Conservation (phyloP, 2,113 vertebrate species). For the Scophthalmus maximus region DNA sequence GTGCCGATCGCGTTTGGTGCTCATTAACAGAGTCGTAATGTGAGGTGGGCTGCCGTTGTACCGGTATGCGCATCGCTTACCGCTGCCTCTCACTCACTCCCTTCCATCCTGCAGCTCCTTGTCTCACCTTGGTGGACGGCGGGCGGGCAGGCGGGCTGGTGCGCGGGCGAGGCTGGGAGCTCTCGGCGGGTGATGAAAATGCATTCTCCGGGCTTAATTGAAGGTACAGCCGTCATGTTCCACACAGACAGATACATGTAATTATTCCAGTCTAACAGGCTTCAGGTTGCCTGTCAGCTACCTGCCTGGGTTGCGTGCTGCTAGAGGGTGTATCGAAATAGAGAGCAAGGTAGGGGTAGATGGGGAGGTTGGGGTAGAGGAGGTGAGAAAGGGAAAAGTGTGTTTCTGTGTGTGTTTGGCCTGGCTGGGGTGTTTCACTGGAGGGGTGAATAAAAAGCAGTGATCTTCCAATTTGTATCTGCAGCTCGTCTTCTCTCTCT, state of each 20-base stretch:
- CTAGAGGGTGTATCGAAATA: conserved; percentile 60
- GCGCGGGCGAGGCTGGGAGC: conserved; percentile 39
- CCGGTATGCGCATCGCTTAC: background rate
- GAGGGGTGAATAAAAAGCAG: conserved; percentile 72
- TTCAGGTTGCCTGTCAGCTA: conserved; percentile 79
- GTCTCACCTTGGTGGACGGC: conserved; percentile 45
- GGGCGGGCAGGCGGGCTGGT: conserved; percentile 27
- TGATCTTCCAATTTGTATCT: conserved; percentile 80
- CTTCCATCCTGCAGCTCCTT: conserved; percentile 15
- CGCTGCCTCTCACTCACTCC: background rate
- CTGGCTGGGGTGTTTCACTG: conserved; percentile 71
- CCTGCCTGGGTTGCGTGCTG: conserved; percentile 73
- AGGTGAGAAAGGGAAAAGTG: conserved; percentile 25
- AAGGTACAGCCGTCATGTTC: conserved; percentile 79
- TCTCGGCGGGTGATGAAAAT: conserved; percentile 68
- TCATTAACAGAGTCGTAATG: conserved; percentile 56
- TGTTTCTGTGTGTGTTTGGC: conserved; percentile 33
- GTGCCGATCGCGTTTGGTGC: conserved; percentile 3
- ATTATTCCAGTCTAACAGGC: conserved; percentile 83
- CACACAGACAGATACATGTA: conserved; percentile 77
- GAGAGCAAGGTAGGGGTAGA: conserved; percentile 50
- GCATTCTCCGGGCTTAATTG: conserved; percentile 77
- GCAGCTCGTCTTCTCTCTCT: conserved; percentile 55
- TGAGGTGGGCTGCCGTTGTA: conserved; percentile 15
- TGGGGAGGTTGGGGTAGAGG: conserved; percentile 34